Evolutionary conservation across 2,113 vertebrate genomes (phyloP).

Genomic region (Psittacula cyanocephala): DNA sequence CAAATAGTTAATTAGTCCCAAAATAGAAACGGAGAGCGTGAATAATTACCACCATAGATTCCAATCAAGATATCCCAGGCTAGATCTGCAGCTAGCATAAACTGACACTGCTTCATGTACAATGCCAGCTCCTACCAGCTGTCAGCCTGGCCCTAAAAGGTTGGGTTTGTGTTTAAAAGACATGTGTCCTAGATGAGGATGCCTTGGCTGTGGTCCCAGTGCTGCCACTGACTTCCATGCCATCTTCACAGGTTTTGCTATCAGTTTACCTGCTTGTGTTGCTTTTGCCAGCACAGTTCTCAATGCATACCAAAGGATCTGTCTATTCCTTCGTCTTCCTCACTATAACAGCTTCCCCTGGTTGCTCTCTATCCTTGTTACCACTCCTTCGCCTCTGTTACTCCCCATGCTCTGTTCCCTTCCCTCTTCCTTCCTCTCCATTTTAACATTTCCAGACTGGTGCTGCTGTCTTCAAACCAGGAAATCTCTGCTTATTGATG

Average conservation of each 20-base stretch:
- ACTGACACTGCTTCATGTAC: background rate
- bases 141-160: background rate
- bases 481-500: background rate
- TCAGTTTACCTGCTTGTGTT: background rate
- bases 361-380: background rate
- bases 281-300: background rate
- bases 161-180: background rate
- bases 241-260: background rate
- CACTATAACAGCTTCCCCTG: accelerated
- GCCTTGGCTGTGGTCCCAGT: background rate
- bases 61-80: background rate
- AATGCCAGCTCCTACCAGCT: background rate
- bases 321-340: background rate
- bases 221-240: background rate
- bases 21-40: conserved; percentile 36
- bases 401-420: background rate
- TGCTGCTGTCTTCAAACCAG: background rate
- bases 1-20: conserved; percentile 64
- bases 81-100: background rate
- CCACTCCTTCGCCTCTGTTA: background rate
- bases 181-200: accelerated
- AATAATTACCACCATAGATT: conserved; percentile 6
- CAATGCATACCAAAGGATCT: background rate
- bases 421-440: background rate
- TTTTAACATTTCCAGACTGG: background rate